Base-by-base conservation (phyloP, 2,888 invertebrate species). In the Caenorhabditis sp. region DNA sequence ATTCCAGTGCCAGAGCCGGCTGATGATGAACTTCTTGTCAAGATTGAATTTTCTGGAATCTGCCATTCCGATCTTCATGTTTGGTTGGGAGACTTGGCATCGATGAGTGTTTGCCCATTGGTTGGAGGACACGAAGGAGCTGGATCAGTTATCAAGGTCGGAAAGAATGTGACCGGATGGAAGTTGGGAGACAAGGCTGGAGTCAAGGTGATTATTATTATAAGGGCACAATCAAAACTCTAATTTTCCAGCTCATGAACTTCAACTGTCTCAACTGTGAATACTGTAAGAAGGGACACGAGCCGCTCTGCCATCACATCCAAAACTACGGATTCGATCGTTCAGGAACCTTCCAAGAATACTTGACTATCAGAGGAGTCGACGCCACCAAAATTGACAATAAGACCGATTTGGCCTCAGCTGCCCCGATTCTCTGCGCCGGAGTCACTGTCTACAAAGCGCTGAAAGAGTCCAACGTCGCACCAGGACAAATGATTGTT, bases 101-200 rank as follows among this genome's bases (percentile, higher is more conserved):
- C 49, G 31, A 69, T 73, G 66, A 72, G 64, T 27, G 64, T 63
- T 19, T 70, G 69, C 58, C 77, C 77, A 63, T 62, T 75, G 49
- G 73, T 81, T 54, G 81, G 79, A 50, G 81, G 81, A 55, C 81
- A 81, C 61, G 81, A 81, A 76, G 81, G 81, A 62, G 78, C 74
- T 59, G 81, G 81, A 61, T 61, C 62, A 31, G 81, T 81, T 27
- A 74, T 81, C 23, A 61, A 67, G 31, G 27, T 78, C 21, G 81
- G 81, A 58, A 69, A 64, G 51, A 69, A 69, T 37, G 79, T 80
- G 17, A 70, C 59, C n/a, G 77, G 71, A 58, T 78, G 78, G 76
- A 27, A 78, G 26, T 51, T 78, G 19, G 81, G 81, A 59, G 79
- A 81, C 53, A 73, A 69, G 50, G 81, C 78, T 60, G 81, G 81